Percentiles rank a stretch among this genome's conserved stretches.
Conservation (phyloP, 2,888 invertebrate species). For the Steinernema hermaphroditum region DNA sequence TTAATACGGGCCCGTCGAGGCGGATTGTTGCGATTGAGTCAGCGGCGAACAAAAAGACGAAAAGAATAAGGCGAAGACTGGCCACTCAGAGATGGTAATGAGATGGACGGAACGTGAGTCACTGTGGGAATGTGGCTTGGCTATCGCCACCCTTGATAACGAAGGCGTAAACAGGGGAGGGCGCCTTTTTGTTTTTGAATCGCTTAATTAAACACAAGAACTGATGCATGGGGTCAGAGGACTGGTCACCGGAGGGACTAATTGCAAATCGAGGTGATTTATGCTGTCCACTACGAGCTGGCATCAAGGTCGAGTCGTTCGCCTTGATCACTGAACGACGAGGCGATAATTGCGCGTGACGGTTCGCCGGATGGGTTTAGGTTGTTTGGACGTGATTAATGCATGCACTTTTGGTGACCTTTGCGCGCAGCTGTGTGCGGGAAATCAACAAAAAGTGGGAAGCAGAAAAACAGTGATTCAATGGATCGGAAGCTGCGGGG, state of each 20-base stretch:
- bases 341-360: background rate
- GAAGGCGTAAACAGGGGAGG: no score
- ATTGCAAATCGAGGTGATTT: no score
- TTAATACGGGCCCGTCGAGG: no score
- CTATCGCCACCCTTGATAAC: no score
- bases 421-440: background rate
- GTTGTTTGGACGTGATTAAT: background rate
- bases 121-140: conserved; percentile 18
- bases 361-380: background rate
- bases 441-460: background rate
- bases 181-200: no score
- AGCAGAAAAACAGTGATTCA: no score
- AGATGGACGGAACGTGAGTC: conserved; percentile 25
- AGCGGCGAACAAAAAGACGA: background rate
- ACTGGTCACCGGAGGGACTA: no score
- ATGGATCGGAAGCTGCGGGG: no score
- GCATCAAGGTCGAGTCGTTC: background rate
- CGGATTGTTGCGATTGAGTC: conserved; percentile 21
- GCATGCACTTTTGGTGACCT: background rate
- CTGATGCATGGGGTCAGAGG: no score
- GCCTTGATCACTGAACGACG: conserved; percentile 12
- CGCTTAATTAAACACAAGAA: no score
- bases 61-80: background rate
- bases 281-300: no score
- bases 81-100: conserved; percentile 7